phyloP scores from a whole-genome alignment of 2,888 invertebrate species.

The Alsophila aescularia region DNA sequence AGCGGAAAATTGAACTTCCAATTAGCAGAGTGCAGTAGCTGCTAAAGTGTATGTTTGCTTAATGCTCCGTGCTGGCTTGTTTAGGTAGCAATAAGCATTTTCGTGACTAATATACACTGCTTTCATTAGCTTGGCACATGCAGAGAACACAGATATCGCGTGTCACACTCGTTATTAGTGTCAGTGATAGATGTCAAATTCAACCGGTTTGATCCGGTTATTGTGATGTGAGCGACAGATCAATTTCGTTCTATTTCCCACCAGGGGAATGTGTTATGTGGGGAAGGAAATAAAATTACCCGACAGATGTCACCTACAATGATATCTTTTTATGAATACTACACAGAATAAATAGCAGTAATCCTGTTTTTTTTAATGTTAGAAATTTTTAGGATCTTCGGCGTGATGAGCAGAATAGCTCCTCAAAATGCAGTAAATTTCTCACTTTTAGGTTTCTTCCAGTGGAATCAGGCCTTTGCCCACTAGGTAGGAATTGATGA shows the following conservation, averaged over 20 bases:
- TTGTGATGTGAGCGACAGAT: background rate
- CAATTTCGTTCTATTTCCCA: background rate
- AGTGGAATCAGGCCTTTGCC: too few species aligned
- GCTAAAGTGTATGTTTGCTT: constrained; percentile 9
- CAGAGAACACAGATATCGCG: background rate
- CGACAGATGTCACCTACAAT: too few species aligned
- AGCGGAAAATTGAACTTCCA: constrained; percentile 1
- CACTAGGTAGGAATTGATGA: too few species aligned
- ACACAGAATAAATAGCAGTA: too few species aligned
- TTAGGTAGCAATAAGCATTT: constrained; percentile 13
- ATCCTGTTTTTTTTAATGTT: too few species aligned
- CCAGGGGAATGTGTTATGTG: too few species aligned
- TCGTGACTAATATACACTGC: background rate
- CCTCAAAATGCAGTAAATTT: too few species aligned
- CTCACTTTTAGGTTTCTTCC: too few species aligned
- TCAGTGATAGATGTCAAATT: constrained; percentile 4
- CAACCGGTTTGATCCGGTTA: constrained; percentile 8
- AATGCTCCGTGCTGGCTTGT: constrained; percentile 6
- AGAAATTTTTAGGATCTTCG: too few species aligned
- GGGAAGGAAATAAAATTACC: too few species aligned
- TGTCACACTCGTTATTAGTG: background rate
- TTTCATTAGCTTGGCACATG: background rate
- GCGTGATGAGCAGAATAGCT: too few species aligned
- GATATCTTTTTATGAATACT: too few species aligned
- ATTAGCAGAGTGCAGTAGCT: constrained; percentile 18